These are phyloP conservation scores for Orthochromis malagaraziensis DNA, from an alignment of 2,113 vertebrate species.

Conservation along the genomic window DNA sequence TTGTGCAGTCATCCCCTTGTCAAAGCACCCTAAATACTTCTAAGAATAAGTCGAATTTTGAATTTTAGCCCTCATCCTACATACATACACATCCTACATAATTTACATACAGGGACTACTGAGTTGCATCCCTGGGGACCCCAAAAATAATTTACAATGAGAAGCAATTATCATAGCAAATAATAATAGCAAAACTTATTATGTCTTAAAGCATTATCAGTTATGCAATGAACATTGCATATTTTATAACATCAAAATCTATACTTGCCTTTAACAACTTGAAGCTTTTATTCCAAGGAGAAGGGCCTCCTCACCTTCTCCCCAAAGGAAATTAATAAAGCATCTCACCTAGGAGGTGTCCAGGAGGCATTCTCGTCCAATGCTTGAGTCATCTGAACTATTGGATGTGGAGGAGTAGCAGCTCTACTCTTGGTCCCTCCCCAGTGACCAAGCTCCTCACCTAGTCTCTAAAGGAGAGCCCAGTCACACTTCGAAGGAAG, in stretches of 20 bases:
- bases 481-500: background rate
- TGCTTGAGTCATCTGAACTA: background rate
- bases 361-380: background rate
- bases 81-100: background rate
- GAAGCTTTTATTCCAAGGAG: background rate
- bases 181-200: background rate
- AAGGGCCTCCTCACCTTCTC: background rate
- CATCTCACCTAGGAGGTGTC: background rate
- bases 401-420: background rate
- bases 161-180: background rate
- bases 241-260: background rate
- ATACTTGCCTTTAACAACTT: background rate
- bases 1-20: background rate
- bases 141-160: background rate
- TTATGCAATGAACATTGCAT: background rate
- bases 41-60: background rate
- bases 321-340: background rate
- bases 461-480: background rate
- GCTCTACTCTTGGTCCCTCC: background rate
- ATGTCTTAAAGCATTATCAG: background rate
- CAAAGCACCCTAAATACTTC: background rate
- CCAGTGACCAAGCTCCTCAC: background rate
- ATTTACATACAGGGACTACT: background rate
- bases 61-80: background rate
- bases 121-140: background rate